Base-by-base conservation (phyloP, 2,797 vertebrate genomes). In the Chelon auratus region DNA sequence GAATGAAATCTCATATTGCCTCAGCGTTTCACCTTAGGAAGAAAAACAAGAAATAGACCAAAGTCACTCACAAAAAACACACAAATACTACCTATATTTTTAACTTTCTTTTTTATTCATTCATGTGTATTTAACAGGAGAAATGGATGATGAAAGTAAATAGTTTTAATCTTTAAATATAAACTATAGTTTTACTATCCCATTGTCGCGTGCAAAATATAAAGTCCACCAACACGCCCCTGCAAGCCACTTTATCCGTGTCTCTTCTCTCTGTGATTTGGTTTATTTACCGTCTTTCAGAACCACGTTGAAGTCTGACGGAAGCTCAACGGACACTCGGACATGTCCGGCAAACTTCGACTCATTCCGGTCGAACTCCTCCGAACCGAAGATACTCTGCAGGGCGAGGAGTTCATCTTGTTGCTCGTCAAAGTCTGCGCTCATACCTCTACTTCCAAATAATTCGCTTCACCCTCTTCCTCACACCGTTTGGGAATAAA, bases 371-470 rank as follows among this genome's bases (percentile, higher is more conserved):
- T 93, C 87, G 33, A 97, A 97, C 81, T 95, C 95, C 13, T 96
- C 95, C 39, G 93, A 86, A 18, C 91, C 90, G 0, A 96, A 96
- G 59, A 98, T 97, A 88, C 96, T 97, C 0, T 90, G 90, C 65
- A 98, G 87, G 0, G 95, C 96, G 84, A 98, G 89, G 73, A 97
- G 90, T 76, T 98, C 96, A 24, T 98, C 94, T 73, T 97, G 94
- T 91, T 96, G 96, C 62, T 95, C 96, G 81, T 95, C 95, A 68
- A 56, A 81, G 82, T 97, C 95, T 80, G 92, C 88, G n/a, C 74
- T 89, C 96, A 97, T 91, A 0, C 0, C 47, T 36, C 0, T 39
- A 0, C 10, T 1, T 1, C 1, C n/a, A 12, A 20, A 9, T 43
- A 15, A 3, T 43, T 22, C 10, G 18, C 1, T 18, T 18, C 9